Conservation (phyloP, 2,797 vertebrate genomes). For the Loris lydekkerianus region DNA sequence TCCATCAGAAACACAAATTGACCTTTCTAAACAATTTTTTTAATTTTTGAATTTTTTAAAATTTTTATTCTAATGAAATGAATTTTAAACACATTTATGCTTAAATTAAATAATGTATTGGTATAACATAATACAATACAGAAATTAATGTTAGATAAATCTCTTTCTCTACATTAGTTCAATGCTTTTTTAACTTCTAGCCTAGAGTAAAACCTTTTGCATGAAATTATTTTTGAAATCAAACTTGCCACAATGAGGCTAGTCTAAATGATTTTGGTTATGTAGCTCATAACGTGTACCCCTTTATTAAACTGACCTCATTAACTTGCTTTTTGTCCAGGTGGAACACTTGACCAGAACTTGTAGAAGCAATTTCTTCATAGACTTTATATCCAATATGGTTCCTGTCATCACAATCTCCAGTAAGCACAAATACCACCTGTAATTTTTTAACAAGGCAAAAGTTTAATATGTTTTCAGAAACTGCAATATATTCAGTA, state of each 20-base stretch:
- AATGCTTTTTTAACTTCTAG: background rate
- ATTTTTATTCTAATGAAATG: background rate
- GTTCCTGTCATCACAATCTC: constrained; percentile 97
- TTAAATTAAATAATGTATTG: background rate
- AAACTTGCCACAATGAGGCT: background rate
- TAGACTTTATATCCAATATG: constrained; percentile 98
- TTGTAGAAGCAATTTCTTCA: constrained; percentile 99
- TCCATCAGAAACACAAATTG: background rate
- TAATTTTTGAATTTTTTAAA: background rate
- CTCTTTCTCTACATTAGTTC: background rate
- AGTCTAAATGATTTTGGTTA: background rate
- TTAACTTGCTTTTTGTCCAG: constrained; percentile 99
- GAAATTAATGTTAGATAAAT: constrained; percentile 46
- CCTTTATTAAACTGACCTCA: constrained; percentile 91
- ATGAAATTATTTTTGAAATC: background rate
- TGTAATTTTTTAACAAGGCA: constrained; percentile 75
- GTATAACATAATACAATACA: background rate
- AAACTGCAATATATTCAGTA: background rate
- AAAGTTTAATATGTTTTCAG: constrained; percentile 1
- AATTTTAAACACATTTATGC: background rate
- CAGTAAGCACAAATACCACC: constrained; percentile 99
- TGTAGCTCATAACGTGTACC: background rate
- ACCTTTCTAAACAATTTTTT: background rate
- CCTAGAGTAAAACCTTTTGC: background rate
- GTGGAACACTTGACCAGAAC: constrained; percentile 99